A percentile compares a stretch with the other conserved stretches of the same genome.
phyloP scores from a whole-genome alignment of 1,140 invertebrate species.

The Muscidifurax raptorellus region DNA sequence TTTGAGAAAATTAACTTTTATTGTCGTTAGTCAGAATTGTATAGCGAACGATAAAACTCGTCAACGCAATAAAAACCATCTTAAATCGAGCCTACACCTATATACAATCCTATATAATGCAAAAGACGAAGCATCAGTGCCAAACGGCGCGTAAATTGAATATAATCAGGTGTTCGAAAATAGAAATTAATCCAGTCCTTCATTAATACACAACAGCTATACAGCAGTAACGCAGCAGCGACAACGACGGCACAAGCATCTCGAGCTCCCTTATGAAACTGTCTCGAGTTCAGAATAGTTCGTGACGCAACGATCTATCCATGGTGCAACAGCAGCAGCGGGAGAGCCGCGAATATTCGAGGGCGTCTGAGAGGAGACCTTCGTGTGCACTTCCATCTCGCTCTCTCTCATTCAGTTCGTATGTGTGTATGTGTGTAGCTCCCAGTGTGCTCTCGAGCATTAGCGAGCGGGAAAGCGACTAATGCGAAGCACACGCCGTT shows the following conservation, averaged over 20 bases:
- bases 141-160: not conserved
- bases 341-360: not conserved
- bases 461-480: constrained; percentile 30
- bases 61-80: too few relatives aligned
- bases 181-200: constrained; percentile 41
- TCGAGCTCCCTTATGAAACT: constrained; percentile 8
- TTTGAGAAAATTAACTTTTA: too few relatives aligned
- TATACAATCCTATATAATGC: too few relatives aligned
- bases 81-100: too few relatives aligned
- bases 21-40: too few relatives aligned
- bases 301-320: constrained; percentile 29
- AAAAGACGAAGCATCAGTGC: not conserved
- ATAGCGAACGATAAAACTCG: too few relatives aligned
- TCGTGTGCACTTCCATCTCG: not conserved
- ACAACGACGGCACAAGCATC: not conserved
- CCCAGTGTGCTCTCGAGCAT: not conserved
- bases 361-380: constrained; percentile 21
- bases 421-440: not conserved
- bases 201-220: constrained; percentile 11
- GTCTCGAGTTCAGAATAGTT: constrained; percentile 47
- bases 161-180: not conserved
- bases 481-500: constrained; percentile 34
- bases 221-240: not conserved
- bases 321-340: too few relatives aligned
- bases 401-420: constrained; percentile 5